Evolutionary conservation across 2,113 vertebrate species (phyloP), one percentile per base, ranked within the genome.

Genomic region (Hirundichthys speculiger): DNA sequence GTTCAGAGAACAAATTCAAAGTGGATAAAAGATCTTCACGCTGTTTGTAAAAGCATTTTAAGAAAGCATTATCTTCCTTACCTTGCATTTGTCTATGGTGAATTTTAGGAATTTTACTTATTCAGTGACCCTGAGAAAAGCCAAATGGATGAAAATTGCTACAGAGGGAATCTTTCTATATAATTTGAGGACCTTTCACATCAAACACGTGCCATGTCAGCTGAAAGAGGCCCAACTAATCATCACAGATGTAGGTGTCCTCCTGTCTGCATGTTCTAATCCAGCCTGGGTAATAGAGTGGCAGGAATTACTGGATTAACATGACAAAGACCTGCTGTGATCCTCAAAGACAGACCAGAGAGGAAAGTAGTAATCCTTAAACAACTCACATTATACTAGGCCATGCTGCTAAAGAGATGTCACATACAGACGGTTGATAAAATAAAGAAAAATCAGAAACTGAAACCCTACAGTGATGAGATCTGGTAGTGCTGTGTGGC

Each of bases 221-320:
- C 52, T 70, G 68, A 80, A 84, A 82, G 67, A 82, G 65, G 64
- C 46, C 73, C 50, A 11, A 64, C 77, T 70, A 87, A 86, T 86
- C 73, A 86, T 72, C 68, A 73, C 41, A 12, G 82, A 75, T 63
- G 72, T 65, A 41, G 76, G 65, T 78, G 43, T 82, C 74, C 66
- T 22, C 55, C 16, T 77, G 40, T 73, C 50, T 77, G 74, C 46
- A 58, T 1, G 48, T 41, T 72, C 65, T 79, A 60, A 87, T 86
- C 74, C 69, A 63, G 45, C 63, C 66, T 72, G 49, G 67, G 47
- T 82, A 75, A 80, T 66, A 64, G 61, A 86, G 76, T 68, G 66
- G 34, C 67, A 75, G 68, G 72, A 75, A 73, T 85, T 75, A 83
- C 19, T 60, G 74, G 82, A 88, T 90, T 88, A 80, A 64, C 86